Base-by-base conservation (phyloP, 2,797 vertebrate species). In the Pteronotus mesoamericanus region DNA sequence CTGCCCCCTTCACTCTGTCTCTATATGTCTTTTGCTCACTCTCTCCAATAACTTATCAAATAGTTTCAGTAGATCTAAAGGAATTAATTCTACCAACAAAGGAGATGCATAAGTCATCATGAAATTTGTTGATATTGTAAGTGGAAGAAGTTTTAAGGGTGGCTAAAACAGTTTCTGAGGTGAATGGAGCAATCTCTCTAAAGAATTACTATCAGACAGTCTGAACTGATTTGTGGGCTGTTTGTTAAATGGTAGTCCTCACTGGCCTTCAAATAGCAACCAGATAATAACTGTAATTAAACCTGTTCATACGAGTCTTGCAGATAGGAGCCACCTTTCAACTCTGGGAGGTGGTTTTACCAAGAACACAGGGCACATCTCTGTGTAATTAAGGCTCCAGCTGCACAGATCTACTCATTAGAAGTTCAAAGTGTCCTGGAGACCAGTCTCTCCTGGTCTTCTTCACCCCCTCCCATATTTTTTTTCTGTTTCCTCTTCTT, bases 241-340 rank as follows among this genome's bases (percentile, higher is more conserved):
- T 55, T 96, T 86, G 96, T 97, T 83, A 95, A 95, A 97, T 39
- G 59, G 37, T 24, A 97, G 57, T 91, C 97, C 94, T 93, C 87
- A 69, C 69, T 94, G 91, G 97, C 95, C 89, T 97, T 97, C 93
- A 97, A 97, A 98, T 74, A 97, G 96, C 37, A 74, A 57, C 69
- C 84, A 94, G 6, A 24, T 97, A 98, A 98, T 97, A 97, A 97
- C 91, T 96, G 32, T 97, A 98, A 98, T 98, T 98, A 97, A 97
- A 97, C 88, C 91, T 97, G 82, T 66, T 83, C 66, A 7, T 96
- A 24, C 18, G 51, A 79, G 64, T 12, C 6, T 90, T 77, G 79
- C 94, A 97, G 77, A 95, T 57, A 97, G 68, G 64, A 94, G 89
- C 91, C 80, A 96, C 77, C 78, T 96, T 97, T 94, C 93, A 97